Conservation (phyloP, 2,888 invertebrate genomes). For the Sphaeridia pumilis region DNA sequence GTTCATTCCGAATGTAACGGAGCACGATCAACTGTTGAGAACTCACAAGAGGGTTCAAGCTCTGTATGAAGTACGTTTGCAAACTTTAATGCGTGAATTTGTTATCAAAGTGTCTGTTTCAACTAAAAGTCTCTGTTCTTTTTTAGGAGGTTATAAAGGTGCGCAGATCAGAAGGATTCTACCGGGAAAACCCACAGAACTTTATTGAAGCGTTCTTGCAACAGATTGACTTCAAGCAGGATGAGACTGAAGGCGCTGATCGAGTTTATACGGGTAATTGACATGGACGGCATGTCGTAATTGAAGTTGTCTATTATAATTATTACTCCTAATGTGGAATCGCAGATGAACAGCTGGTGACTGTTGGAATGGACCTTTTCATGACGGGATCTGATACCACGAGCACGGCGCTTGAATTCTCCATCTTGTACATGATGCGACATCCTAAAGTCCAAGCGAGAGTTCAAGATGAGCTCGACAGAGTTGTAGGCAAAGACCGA, state of each 20-base stretch:
- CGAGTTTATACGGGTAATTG: conserved; percentile 27
- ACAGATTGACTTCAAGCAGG: conserved; percentile 26
- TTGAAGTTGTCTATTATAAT: background rate
- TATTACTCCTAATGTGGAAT: background rate
- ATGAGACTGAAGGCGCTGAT: conserved; percentile 17
- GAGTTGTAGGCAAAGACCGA: conserved; percentile 14
- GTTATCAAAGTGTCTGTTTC: background rate
- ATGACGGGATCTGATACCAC: conserved; percentile 29
- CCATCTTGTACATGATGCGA: conserved; percentile 27
- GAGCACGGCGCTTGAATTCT: conserved; percentile 34
- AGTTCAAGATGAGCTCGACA: conserved; percentile 34
- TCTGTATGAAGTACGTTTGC: conserved; percentile 11
- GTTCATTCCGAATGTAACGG: conserved; percentile 12
- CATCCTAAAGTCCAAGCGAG: conserved; percentile 29
- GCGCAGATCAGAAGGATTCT: conserved; percentile 1
- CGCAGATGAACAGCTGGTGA: conserved; percentile 18
- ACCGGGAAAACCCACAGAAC: conserved; percentile 11
- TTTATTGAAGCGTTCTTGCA: conserved; percentile 31
- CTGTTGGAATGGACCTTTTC: conserved; percentile 15
- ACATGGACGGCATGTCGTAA: background rate
- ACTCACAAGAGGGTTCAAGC: conserved; percentile 15
- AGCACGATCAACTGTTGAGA: conserved; percentile 12
- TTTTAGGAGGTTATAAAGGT: conserved; percentile 6
- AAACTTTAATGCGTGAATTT: no score
- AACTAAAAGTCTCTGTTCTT: background rate